phyloP scores from a whole-genome alignment of 2,797 vertebrate genomes.

The Liparis tanakae region DNA sequence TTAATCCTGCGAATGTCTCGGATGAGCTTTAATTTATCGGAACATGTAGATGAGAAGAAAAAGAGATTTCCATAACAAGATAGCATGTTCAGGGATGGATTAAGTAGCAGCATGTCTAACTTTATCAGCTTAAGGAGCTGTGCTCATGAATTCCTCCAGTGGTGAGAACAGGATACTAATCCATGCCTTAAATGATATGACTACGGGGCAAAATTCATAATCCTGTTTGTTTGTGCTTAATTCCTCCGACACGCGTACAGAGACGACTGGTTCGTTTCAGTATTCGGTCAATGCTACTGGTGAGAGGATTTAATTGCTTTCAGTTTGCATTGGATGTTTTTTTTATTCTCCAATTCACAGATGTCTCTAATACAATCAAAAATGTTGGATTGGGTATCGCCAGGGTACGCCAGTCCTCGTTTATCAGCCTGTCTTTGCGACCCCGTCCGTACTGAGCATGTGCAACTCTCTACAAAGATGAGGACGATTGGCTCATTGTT shows the following conservation, averaged over 20 bases:
- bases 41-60: conserved; percentile 33
- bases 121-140: conserved; percentile 65
- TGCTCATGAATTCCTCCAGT: conserved; percentile 51
- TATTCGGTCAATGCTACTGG: conserved; percentile 13
- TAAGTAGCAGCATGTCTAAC: conserved; percentile 57
- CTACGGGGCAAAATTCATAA: conserved; percentile 70
- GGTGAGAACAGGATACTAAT: conserved; percentile 66
- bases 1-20: conserved; percentile 11
- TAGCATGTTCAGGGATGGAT: conserved; percentile 55
- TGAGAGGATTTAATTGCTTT: conserved; percentile 35
- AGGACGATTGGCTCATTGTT: not conserved
- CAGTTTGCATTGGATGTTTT: conserved; percentile 5
- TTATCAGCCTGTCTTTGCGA: not conserved
- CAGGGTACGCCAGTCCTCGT: not conserved
- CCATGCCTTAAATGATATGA: conserved; percentile 65
- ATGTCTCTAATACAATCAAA: not conserved
- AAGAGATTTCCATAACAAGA: conserved; percentile 61
- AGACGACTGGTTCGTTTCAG: conserved; percentile 39
- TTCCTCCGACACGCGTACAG: conserved; percentile 55
- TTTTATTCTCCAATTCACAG: not conserved
- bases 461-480: not conserved
- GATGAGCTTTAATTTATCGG: conserved; percentile 32
- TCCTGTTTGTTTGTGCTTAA: conserved; percentile 69
- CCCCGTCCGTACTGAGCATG: not conserved
- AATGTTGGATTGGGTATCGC: not conserved